phyloP scores from a whole-genome alignment of 2,797 vertebrate species.

The Discoglossus pictus region DNA sequence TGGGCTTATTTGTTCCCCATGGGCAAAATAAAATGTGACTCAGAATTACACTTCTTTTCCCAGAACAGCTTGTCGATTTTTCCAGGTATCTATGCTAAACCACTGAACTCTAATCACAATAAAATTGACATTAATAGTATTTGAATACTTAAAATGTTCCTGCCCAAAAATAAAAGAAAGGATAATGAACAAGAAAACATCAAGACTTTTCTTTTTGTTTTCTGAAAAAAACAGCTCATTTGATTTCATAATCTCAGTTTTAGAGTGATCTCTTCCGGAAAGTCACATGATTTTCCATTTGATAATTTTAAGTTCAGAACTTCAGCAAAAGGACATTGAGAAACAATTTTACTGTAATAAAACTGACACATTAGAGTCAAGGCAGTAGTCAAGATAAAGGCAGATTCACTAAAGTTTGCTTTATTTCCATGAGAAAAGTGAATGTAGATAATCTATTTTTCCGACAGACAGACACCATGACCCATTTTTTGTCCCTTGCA shows the following conservation, averaged over 20 bases:
- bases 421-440: too few species aligned
- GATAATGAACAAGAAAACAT: slow-evolving; percentile 4
- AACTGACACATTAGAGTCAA: too few species aligned
- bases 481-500: too few species aligned
- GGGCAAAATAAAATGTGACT: too few species aligned
- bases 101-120: background rate
- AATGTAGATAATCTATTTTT: too few species aligned
- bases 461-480: too few species aligned
- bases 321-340: too few species aligned
- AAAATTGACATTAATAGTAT: slow-evolving; percentile 1
- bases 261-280: slow-evolving; percentile 17
- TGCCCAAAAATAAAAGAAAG: background rate
- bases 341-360: too few species aligned
- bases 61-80: background rate
- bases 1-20: too few species aligned
- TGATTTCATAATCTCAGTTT: slow-evolving; percentile 34
- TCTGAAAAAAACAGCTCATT: slow-evolving; percentile 14
- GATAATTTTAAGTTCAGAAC: too few species aligned
- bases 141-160: background rate
- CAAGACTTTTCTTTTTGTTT: slow-evolving; percentile 16
- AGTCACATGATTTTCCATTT: slow-evolving; percentile 14
- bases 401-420: too few species aligned
- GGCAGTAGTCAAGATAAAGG: too few species aligned
- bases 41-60: background rate
- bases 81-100: slow-evolving; percentile 9